phyloP scores from a whole-genome alignment of 1,140 invertebrate species.

The Ctenoplectra terminalis region DNA sequence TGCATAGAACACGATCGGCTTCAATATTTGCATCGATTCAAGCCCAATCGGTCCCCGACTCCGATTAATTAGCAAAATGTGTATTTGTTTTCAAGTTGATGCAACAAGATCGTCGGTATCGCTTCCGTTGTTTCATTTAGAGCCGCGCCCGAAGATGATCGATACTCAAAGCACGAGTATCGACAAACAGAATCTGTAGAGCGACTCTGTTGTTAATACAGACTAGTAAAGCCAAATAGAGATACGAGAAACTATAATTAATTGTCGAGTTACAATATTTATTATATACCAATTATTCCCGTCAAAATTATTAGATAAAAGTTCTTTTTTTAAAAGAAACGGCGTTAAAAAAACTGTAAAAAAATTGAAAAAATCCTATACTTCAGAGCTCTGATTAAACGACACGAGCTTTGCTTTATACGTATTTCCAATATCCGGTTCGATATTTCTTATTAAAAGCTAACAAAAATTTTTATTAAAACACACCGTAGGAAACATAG shows the following conservation, averaged over 20 bases:
- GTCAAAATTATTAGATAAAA: too few relatives aligned
- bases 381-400: too few relatives aligned
- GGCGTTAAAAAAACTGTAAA: too few relatives aligned
- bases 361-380: too few relatives aligned
- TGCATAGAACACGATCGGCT: background rate
- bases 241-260: too few relatives aligned
- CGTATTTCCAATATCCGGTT: too few relatives aligned
- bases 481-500: too few relatives aligned
- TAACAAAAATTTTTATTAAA: background rate
- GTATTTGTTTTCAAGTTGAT: constrained; percentile 25
- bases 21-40: constrained; percentile 29
- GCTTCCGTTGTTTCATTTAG: constrained; percentile 13
- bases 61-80: constrained; percentile 35
- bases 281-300: too few relatives aligned
- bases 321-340: too few relatives aligned
- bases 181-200: background rate
- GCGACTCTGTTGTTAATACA: background rate
- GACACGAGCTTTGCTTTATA: too few relatives aligned
- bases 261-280: too few relatives aligned
- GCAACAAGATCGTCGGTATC: constrained; percentile 11
- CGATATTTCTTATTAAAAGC: background rate
- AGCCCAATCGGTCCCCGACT: background rate
- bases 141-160: background rate
- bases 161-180: background rate
- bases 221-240: background rate